Evolutionary conservation across 2,113 vertebrate genomes (phyloP), one percentile per base, ranked within the genome.

Genomic region (Zosterops lateralis): DNA sequence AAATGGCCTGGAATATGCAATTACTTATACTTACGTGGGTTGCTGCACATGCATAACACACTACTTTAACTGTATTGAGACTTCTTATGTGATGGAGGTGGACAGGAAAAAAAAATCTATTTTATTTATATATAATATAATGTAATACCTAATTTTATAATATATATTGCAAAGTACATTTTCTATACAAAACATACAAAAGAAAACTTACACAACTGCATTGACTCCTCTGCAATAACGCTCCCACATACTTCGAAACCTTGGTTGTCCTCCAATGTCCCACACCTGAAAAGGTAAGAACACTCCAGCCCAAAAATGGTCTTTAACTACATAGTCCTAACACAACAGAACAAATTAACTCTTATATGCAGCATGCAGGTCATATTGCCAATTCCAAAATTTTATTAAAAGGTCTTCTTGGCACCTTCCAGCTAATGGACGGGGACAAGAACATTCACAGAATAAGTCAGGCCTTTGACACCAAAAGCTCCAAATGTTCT

Each of bases 171-270:
- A 38, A 76, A 65, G 66, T 53, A 22, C 6, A 47, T 58, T 87
- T 72, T 79, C 9, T 50, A 2, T 34, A 24, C 36, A 38, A 38
- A 36, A 31, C 28, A 82, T 62, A 73, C 18, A 94, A 31, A 95
- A 95, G 87, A 81, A 76, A 92, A 96, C 96, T 97, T 94, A 98
- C 97, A 98, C 95, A 96, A 98, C 96, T 84, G 97, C 97, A 92
- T 97, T 97, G 89, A 98, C 97, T 85, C 97, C 97, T 97, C 97
- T 92, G 90, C 97, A 98, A 17, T 97, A 98, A 88, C 97, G 96
- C 86, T 98, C 97, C 97, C 98, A 97, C 97, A 97, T 95, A 78
- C 95, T 98, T 84, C 97, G 91, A 60, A 98, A 97, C 44, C 97
- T 96, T 48, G 95, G 95, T 66, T 97, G 98, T 61, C 98, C 98